Evolutionary conservation across 2,888 invertebrate genomes (phyloP).

Genomic region (Drosophila trichaetosa): DNA sequence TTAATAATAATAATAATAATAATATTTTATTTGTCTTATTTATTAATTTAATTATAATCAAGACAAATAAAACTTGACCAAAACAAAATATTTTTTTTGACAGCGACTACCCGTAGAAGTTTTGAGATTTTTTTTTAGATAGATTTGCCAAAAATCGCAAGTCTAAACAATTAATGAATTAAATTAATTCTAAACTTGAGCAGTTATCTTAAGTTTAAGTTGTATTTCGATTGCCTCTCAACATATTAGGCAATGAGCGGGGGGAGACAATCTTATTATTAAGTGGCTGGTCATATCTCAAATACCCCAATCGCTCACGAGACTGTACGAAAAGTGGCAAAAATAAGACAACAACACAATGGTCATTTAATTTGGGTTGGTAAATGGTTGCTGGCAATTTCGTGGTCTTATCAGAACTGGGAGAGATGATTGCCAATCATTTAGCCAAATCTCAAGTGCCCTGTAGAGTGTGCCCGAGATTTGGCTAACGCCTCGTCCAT

Average conservation of each 20-base stretch:
- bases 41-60: not conserved
- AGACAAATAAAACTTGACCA: not conserved
- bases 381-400: constrained; percentile 1
- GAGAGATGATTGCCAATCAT: constrained; percentile 25
- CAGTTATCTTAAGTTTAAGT: constrained; percentile 10
- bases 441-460: constrained; percentile 46
- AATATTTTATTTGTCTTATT: not conserved
- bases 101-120: not conserved
- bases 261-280: not conserved
- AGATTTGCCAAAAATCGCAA: not conserved
- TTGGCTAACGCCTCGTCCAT: constrained; percentile 39
- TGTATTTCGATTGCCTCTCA: constrained; percentile 11
- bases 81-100: not conserved
- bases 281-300: constrained; percentile 19
- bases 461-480: constrained; percentile 25
- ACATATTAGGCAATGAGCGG: not conserved
- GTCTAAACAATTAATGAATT: not conserved
- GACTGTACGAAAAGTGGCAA: constrained; percentile 2
- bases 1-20: too few species aligned
- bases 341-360: constrained; percentile 14
- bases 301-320: constrained; percentile 17
- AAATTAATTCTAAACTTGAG: constrained; percentile 2
- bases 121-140: not conserved
- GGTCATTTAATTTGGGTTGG: constrained; percentile 7
- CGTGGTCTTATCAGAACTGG: constrained; percentile 22